Percentiles rank a stretch among this genome's conserved stretches.
These are phyloP conservation scores for Eurypyga helias DNA, from an alignment of 2,113 vertebrate species.

Conservation along the genomic window DNA sequence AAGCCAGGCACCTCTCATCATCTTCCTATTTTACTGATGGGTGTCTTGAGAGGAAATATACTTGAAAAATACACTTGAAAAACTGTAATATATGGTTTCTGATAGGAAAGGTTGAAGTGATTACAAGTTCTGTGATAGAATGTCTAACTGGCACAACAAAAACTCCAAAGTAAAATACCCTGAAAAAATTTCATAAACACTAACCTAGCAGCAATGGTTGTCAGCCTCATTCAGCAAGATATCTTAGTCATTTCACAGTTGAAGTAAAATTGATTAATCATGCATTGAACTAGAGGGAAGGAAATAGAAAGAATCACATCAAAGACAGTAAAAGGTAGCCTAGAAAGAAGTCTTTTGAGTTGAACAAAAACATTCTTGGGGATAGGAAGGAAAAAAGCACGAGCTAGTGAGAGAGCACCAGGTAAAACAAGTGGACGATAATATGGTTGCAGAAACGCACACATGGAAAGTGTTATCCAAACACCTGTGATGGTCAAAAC, in stretches of 20 bases:
- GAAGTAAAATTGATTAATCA: conserved; percentile 2
- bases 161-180: conserved; percentile 11
- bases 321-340: background rate
- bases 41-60: background rate
- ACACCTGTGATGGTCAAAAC: background rate
- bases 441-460: background rate
- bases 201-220: background rate
- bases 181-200: background rate
- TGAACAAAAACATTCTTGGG: background rate
- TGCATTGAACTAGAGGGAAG: background rate
- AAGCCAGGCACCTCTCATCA: background rate
- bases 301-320: background rate
- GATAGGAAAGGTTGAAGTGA: background rate
- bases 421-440: background rate
- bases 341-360: background rate
- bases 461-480: background rate
- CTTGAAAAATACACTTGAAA: background rate
- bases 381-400: background rate
- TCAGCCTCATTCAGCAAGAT: background rate
- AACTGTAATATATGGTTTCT: fast-evolving
- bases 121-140: background rate
- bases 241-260: background rate
- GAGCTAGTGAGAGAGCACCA: background rate
- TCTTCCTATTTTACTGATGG: background rate
- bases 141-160: background rate